These are phyloP conservation scores for Epizoanthus rinbou DNA, from an alignment of 92 coral and sea anemone genomes.

Conservation along the genomic window DNA sequence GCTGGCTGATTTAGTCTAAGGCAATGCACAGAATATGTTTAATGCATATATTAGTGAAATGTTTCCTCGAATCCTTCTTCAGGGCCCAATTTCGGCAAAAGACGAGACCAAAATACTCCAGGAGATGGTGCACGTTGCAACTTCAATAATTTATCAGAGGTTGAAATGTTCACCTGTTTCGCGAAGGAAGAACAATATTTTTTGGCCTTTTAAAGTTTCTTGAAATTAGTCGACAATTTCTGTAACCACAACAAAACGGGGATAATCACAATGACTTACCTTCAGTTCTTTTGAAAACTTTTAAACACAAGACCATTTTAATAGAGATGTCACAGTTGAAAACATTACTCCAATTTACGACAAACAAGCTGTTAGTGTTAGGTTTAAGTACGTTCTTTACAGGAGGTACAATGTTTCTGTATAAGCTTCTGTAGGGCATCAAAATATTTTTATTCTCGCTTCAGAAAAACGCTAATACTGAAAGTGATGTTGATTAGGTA, in stretches of 20 bases:
- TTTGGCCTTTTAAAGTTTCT: constrained; percentile 31
- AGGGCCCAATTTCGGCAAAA: not conserved
- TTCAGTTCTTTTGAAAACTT: not conserved
- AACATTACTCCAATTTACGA: not conserved
- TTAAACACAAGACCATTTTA: not conserved
- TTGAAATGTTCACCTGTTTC: constrained; percentile 20
- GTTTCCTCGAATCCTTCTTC: too few species aligned
- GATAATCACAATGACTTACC: not conserved
- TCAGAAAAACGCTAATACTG: not conserved
- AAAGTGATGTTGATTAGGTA: constrained; percentile 24
- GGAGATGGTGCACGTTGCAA: not conserved
- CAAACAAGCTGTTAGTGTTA: not conserved
- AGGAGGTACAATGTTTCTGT: not conserved
- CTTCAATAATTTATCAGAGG: constrained; percentile 21
- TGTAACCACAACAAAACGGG: constrained; percentile 5
- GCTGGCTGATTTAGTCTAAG: too few species aligned
- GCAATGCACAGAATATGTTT: too few species aligned
- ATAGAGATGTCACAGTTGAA: not conserved
- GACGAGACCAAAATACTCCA: not conserved
- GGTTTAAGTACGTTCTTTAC: not conserved
- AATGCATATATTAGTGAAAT: too few species aligned
- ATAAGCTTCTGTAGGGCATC: not conserved
- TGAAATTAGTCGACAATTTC: not conserved
- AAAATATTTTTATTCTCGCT: constrained; percentile 14
- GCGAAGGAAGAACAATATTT: not conserved